These are phyloP conservation scores for Sesamia inferens DNA, from an alignment of 2,888 invertebrate species.

Conservation along the genomic window DNA sequence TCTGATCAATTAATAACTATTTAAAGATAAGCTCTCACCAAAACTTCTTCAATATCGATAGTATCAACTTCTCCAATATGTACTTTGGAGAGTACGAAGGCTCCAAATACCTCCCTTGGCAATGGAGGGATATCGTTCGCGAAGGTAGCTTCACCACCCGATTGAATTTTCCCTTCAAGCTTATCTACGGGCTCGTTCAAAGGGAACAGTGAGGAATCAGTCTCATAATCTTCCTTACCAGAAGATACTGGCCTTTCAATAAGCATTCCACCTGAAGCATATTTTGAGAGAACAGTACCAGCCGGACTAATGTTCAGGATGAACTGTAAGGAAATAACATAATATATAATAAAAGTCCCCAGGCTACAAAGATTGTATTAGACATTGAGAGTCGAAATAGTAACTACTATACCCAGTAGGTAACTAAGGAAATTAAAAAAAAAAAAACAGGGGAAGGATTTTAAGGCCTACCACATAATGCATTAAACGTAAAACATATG, in stretches of 20 bases:
- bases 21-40: conserved; percentile 84
- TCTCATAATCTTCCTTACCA: conserved; percentile 90
- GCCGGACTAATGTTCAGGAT: conserved; percentile 78
- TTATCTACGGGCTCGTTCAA: conserved; percentile 92
- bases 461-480: too few relatives aligned
- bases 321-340: conserved; percentile 85
- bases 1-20: background rate
- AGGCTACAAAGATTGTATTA: too few relatives aligned
- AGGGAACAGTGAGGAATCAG: conserved; percentile 91
- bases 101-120: conserved; percentile 92
- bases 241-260: conserved; percentile 90
- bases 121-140: conserved; percentile 91
- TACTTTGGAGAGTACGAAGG: conserved; percentile 91
- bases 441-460: too few relatives aligned
- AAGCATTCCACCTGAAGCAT: conserved; percentile 87
- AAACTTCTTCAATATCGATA: conserved; percentile 90
- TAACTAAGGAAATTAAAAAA: too few relatives aligned
- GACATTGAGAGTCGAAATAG: too few relatives aligned
- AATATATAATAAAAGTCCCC: too few relatives aligned
- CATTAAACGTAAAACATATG: too few relatives aligned
- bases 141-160: conserved; percentile 92
- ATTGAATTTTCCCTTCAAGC: conserved; percentile 90
- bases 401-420: too few relatives aligned
- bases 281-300: conserved; percentile 71
- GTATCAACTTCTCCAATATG: conserved; percentile 89